Base-by-base conservation (phyloP, 2,113 vertebrate species). In the Pyxicephalus adspersus region DNA sequence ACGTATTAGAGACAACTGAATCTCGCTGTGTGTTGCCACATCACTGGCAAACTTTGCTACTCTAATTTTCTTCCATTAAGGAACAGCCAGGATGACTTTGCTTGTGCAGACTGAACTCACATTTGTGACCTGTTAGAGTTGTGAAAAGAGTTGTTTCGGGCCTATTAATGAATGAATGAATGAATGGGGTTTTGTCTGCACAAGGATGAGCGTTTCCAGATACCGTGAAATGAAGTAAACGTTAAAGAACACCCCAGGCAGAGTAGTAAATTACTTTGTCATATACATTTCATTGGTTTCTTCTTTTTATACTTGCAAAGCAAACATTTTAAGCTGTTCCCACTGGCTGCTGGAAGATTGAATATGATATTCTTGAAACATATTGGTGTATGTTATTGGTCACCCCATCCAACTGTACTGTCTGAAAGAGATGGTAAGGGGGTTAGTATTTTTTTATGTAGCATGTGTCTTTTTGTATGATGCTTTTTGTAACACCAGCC, bases 381-480 rank as follows among this genome's bases (percentile, higher is more conserved):
- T 67, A 78, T 64, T 81, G 58, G 54, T 72, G 66, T 81, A 81
- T 54, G 57, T 55, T 64, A 52, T 77, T 66, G 66, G 45, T 51
- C 68, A 71, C 31, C 55, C 66, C 31, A 71, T 61, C 65, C 50
- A 70, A 20, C 19, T 71, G 20, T 58, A 70, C 55, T 45, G 66
- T 72, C 57, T 17, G 13, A 72, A 16, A 22, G 45, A 71, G 60
- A 64, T 51, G 45, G 68, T 51, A 54, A 60, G 31, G 55, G 55
- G 63, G 51, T 73, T 64, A 63, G 51, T 66, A 34, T 66, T 45
- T 82, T 82, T 74, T 74, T 74, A 81, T 74, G 80, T 82, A 75
- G 80, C 80, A 82, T 75, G 70, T 81, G 70, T 81, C 50, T 75
- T 74, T 82, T 81, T 81, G 67, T 73, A 81, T 81, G 45, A 82